Conservation (phyloP, 2,888 invertebrate species). For the Apotomis capreana region DNA sequence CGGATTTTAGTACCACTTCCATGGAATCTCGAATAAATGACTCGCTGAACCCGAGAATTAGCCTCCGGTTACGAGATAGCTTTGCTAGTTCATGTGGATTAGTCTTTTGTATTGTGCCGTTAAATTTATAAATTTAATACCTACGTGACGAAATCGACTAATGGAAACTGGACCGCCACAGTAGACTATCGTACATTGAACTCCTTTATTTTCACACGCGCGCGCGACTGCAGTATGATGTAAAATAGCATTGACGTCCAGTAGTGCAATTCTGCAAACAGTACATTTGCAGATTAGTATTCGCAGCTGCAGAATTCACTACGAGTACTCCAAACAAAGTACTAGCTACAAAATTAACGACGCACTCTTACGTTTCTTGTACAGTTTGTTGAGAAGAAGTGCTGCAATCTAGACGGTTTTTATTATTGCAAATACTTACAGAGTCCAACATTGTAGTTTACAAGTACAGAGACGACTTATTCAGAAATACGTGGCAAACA, state of each 20-base stretch:
- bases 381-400: background rate
- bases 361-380: background rate
- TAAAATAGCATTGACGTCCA: conserved; percentile 14
- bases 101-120: conserved; percentile 7
- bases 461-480: background rate
- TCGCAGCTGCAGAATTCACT: conserved; percentile 18
- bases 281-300: conserved; percentile 31
- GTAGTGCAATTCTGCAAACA: conserved; percentile 17
- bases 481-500: too few species aligned
- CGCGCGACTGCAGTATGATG: background rate
- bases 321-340: background rate
- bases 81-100: conserved; percentile 1
- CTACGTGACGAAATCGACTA: conserved; percentile 6
- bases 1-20: background rate
- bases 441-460: background rate
- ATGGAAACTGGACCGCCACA: background rate
- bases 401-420: conserved; percentile 30
- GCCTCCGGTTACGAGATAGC: background rate
- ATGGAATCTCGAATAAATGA: background rate
- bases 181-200: conserved; percentile 9
- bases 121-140: conserved; percentile 25
- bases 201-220: conserved; percentile 8
- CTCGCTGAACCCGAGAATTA: background rate
- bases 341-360: conserved; percentile 7
- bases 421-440: background rate